Percentiles rank a stretch among this genome's conserved stretches.
Conservation (phyloP, 2,888 invertebrate genomes). For the Meteorus cinctellus region DNA sequence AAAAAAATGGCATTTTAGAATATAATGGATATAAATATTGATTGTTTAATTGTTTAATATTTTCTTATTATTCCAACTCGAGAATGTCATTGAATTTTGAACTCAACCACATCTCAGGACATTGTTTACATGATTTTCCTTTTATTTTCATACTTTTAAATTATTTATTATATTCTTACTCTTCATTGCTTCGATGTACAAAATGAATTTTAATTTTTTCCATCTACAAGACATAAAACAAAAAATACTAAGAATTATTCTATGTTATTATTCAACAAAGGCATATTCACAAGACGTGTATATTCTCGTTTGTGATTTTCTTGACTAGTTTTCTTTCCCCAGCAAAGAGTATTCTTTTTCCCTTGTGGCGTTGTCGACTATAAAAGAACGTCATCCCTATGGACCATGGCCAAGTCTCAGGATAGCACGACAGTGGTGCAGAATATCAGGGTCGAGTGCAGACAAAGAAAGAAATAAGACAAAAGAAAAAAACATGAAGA, state of each 20-base stretch:
- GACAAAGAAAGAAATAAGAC: conserved; percentile 29
- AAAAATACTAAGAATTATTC: background rate
- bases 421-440: background rate
- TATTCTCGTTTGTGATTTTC: background rate
- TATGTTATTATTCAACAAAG: background rate
- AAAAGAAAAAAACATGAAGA: conserved; percentile 37
- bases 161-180: too few species aligned
- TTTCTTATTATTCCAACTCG: too few species aligned
- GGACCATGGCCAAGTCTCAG: conserved; percentile 38
- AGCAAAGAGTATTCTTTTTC: conserved; percentile 8
- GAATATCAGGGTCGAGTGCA: conserved; percentile 17
- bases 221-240: background rate
- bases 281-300: background rate
- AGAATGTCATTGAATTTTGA: too few species aligned
- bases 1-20: too few species aligned
- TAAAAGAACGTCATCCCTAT: conserved; percentile 28
- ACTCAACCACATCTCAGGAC: too few species aligned
- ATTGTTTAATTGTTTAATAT: too few species aligned
- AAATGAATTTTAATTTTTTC: background rate
- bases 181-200: too few species aligned
- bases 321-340: background rate
- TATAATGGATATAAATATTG: too few species aligned
- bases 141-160: too few species aligned
- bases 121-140: too few species aligned
- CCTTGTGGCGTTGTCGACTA: conserved; percentile 19